phyloP scores from a whole-genome alignment of 2,797 vertebrate genomes.

The Poecilia gillii region DNA sequence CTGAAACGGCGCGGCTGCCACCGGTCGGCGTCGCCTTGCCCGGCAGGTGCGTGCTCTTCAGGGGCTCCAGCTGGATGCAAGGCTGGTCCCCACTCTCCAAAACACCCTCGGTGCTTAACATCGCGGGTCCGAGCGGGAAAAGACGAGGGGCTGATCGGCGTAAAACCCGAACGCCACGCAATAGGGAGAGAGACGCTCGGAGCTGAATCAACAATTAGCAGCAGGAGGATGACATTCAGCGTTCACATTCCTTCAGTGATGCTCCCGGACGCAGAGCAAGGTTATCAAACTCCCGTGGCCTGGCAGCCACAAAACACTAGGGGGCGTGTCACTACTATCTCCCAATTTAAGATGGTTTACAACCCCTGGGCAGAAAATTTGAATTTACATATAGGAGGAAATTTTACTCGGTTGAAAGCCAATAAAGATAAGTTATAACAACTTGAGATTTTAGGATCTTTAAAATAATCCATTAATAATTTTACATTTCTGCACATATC shows the following conservation, averaged over 20 bases:
- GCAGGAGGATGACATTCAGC: constrained; percentile 30
- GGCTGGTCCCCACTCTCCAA: constrained; percentile 71
- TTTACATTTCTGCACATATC: background rate
- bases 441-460: background rate
- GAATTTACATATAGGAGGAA: too few relatives aligned
- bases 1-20: constrained; percentile 52
- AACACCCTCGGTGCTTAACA: constrained; percentile 71
- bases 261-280: constrained; percentile 71
- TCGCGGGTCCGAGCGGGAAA: constrained; percentile 64
- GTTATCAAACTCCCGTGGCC: constrained; percentile 67
- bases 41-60: constrained; percentile 73
- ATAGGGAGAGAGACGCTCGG: constrained; percentile 38
- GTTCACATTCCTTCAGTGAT: constrained; percentile 79
- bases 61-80: constrained; percentile 75
- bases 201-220: constrained; percentile 71
- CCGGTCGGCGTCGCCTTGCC: constrained; percentile 74
- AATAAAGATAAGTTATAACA: too few relatives aligned
- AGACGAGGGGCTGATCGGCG: constrained; percentile 32
- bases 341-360: constrained; percentile 25
- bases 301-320: constrained; percentile 67
- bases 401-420: background rate
- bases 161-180: constrained; percentile 60
- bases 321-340: constrained; percentile 74
- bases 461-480: background rate
- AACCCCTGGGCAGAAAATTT: background rate